These are phyloP conservation scores for Frankliniella intonsa DNA, from an alignment of 2,888 invertebrate species.

Conservation along the genomic window DNA sequence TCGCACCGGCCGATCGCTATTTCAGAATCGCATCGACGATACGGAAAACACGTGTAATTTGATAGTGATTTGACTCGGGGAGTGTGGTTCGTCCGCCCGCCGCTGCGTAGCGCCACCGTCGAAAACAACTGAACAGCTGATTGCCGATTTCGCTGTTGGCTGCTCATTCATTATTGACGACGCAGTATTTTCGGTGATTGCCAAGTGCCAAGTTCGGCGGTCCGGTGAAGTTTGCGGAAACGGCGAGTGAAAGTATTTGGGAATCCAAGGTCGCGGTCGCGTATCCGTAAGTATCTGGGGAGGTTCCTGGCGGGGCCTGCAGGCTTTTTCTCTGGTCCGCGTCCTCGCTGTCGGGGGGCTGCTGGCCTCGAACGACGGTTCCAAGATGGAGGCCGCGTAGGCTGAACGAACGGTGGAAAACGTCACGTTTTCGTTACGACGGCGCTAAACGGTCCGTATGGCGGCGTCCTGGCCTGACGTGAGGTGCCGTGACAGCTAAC, in stretches of 20 bases:
- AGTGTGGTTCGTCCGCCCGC: neutral
- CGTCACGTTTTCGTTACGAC: no score
- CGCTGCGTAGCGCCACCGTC: neutral
- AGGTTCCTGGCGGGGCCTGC: no score
- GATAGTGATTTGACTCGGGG: neutral
- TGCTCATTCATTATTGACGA: neutral
- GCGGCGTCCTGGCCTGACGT: no score
- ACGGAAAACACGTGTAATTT: neutral
- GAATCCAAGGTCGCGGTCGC: neutral
- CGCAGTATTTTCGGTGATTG: neutral
- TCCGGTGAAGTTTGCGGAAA: neutral
- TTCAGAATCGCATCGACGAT: no score
- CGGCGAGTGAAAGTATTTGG: neutral
- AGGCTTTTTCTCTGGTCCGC: neutral
- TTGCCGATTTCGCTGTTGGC: neutral
- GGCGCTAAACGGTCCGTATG: no score
- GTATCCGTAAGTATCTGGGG: neutral
- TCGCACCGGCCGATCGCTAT: neutral
- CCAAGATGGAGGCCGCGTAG: neutral
- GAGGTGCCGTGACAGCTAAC: no score
- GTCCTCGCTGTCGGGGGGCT: neutral
- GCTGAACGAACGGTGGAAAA: neutral
- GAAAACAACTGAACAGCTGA: conserved; percentile 24
- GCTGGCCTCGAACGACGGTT: neutral
- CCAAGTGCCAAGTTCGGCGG: neutral